These are phyloP conservation scores for Microcebus murinus DNA, from an alignment of 2,113 vertebrate species.

Conservation along the genomic window DNA sequence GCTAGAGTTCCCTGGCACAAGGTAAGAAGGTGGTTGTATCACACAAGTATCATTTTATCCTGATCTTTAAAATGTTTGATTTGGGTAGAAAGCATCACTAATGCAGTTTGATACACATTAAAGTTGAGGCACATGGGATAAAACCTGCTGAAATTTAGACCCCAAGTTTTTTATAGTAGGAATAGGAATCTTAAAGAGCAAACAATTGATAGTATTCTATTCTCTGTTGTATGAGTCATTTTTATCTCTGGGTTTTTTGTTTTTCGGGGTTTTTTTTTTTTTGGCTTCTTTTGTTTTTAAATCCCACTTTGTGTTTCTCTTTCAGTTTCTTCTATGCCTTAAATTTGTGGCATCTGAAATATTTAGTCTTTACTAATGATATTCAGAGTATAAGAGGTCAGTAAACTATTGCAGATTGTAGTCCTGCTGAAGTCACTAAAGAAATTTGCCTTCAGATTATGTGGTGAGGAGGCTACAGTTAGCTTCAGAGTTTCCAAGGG, in stretches of 20 bases:
- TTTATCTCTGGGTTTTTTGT: not conserved
- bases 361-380: not conserved
- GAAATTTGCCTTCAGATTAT: not conserved
- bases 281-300: not conserved
- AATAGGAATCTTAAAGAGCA: not conserved
- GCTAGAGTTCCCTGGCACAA: not conserved
- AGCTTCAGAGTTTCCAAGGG: not conserved
- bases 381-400: not conserved
- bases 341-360: not conserved
- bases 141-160: not conserved
- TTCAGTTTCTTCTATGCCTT: not conserved
- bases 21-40: not conserved
- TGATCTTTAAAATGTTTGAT: not conserved
- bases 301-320: not conserved
- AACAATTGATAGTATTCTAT: not conserved
- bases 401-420: not conserved
- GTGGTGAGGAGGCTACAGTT: not conserved
- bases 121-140: not conserved
- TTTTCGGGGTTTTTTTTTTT: too few species aligned
- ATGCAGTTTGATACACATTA: not conserved
- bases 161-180: not conserved
- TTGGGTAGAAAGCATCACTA: not conserved
- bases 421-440: not conserved
- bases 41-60: not conserved
- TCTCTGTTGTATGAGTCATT: not conserved